These are phyloP conservation scores for Macrostomum lignano DNA, from an alignment of 1,140 invertebrate species.

Conservation along the genomic window DNA sequence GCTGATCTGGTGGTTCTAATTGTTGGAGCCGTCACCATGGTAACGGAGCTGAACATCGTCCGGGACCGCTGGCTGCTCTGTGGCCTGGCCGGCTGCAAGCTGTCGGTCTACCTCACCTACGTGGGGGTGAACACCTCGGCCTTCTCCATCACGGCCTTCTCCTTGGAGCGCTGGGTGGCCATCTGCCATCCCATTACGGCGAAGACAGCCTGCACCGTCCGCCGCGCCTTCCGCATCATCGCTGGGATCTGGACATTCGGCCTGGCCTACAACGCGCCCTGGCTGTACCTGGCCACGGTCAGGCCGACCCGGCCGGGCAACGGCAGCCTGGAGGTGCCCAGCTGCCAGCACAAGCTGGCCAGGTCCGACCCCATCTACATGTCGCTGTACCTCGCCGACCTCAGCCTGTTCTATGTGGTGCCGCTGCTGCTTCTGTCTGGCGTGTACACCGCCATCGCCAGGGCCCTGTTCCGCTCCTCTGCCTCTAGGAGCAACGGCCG, in stretches of 20 bases:
- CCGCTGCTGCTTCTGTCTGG: constrained; percentile 21
- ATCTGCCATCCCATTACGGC: constrained; percentile 35
- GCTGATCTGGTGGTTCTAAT: constrained; percentile 52
- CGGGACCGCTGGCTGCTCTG: constrained; percentile 11
- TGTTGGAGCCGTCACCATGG: constrained; percentile 32
- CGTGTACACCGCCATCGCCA: constrained; percentile 21
- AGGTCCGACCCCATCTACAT: no score
- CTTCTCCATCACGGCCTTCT: constrained; percentile 35
- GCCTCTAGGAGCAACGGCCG: no score
- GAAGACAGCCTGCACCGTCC: constrained; percentile 25
- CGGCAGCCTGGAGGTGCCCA: no score
- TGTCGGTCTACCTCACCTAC: constrained; percentile 35
- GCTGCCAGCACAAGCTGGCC: no score
- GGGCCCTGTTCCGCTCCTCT: no score
- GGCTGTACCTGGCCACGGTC: constrained; percentile 18
- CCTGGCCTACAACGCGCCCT: constrained; percentile 16
- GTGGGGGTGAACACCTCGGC: not conserved
- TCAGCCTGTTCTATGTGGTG: constrained; percentile 17
- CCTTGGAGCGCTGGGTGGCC: constrained; percentile 35
- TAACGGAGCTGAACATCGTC: constrained; percentile 26
- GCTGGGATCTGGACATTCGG: constrained; percentile 15
- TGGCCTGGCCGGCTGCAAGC: constrained; percentile 33
- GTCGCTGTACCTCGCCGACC: not conserved
- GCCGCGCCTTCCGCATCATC: constrained; percentile 15
- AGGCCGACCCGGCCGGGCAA: constrained; percentile 3